phyloP scores from a whole-genome alignment of 2,113 vertebrate species.

The Tragelaphus scriptus region DNA sequence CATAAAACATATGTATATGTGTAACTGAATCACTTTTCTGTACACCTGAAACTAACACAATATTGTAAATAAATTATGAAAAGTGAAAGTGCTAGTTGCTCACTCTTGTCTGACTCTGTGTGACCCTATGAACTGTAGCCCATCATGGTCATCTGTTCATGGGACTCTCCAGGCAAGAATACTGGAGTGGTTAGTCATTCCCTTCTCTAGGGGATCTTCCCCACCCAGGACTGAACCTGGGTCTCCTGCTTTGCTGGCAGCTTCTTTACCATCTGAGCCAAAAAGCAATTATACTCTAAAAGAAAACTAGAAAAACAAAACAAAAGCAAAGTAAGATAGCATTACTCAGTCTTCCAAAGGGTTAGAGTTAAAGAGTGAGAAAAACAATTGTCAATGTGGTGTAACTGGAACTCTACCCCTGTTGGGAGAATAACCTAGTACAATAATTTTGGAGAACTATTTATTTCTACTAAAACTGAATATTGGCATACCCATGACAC shows the following conservation, averaged over 20 bases:
- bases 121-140: neutral
- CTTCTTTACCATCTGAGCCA: neutral
- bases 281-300: neutral
- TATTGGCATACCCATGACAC: neutral
- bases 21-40: neutral
- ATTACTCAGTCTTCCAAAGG: neutral
- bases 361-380: neutral
- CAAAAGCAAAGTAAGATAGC: neutral
- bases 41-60: neutral
- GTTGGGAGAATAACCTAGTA: neutral
- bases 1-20: neutral
- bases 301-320: neutral
- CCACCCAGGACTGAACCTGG: neutral
- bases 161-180: neutral
- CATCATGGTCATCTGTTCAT: rapidly evolving
- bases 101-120: neutral
- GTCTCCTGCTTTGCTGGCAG: neutral
- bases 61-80: neutral
- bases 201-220: neutral
- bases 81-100: neutral
- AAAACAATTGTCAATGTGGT: neutral
- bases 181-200: neutral
- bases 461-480: neutral
- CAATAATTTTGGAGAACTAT: neutral
- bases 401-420: neutral